Conservation (phyloP, 2,797 vertebrate genomes). For the Pelodytes ibericus region DNA sequence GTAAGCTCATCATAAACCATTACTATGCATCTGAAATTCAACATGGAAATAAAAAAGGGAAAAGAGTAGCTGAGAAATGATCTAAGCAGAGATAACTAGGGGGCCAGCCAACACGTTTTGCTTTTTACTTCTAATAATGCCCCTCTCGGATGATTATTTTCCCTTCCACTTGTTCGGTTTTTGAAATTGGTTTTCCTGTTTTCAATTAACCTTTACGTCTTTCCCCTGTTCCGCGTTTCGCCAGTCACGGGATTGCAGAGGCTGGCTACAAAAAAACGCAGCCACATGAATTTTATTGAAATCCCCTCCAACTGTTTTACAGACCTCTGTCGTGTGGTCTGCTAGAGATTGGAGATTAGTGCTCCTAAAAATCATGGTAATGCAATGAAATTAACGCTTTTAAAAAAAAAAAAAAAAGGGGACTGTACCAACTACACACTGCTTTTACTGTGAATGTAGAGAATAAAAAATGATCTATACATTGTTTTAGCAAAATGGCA, state of each 20-base stretch:
- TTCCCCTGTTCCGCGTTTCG: slow-evolving; percentile 12
- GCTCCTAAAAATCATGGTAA: background rate
- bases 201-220: slow-evolving; percentile 49
- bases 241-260: slow-evolving; percentile 13
- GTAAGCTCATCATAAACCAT: slow-evolving; percentile 4
- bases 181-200: slow-evolving; percentile 42
- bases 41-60: slow-evolving; percentile 12
- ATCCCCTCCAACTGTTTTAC: slow-evolving; percentile 19
- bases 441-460: no score
- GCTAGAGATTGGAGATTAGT: background rate
- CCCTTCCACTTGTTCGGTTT: slow-evolving; percentile 31
- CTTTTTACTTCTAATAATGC: slow-evolving; percentile 17
- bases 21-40: background rate
- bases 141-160: slow-evolving; percentile 37
- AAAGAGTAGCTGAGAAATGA: slow-evolving; percentile 32
- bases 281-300: background rate
- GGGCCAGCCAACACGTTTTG: slow-evolving; percentile 18
- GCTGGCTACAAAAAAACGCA: background rate
- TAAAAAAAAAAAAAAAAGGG: no score
- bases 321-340: background rate
- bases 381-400: no score
- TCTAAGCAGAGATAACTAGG: slow-evolving; percentile 16
- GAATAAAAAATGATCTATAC: no score
- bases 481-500: no score
- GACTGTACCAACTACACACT: no score